Base-by-base conservation (phyloP, 1,140 invertebrate species). In the Mesaphorura yosii region DNA sequence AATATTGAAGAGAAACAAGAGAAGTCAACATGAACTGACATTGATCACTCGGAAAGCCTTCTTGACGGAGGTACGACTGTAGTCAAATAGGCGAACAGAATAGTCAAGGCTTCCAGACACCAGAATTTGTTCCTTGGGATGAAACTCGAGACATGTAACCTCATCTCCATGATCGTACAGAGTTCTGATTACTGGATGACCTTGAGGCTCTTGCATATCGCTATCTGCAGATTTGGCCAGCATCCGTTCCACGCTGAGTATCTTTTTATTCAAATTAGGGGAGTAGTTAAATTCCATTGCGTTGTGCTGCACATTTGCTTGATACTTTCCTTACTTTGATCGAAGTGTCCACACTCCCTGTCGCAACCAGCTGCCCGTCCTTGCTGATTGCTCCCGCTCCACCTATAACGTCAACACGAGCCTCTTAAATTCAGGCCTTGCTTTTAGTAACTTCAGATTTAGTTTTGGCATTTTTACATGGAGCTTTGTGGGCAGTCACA, bases 131-230 rank as follows among this genome's bases (percentile, higher is more conserved):
- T 63, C 60, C 42, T 55, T 69, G 0, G 95, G 95, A 73, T 98
- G 95, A 73, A 99, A 99, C 64, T 95, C 90, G 19, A 98, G 69
- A 63, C 85, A 88, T 0, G 91, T 95, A 0, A 98, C 93, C 76
- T 98, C 95, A 72, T 95, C 92, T 41, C 88, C 80, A 68, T 98
- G 94, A 71, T 98, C 95, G 67, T 98, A 98, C n/a, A 98, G 72
- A 5, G 95, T 98, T 53, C 94, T 76, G 58, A 98, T 98, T 27
- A 98, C 94, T 1, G 95, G 95, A 75, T 98, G 94, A 0, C 88
- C 88, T 65, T 93, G 87, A 60, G 88, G 78, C 69, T 88, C 81
- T 66, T 85, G 78, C 40, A 84, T 75, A 69, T 70, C 31, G 69
- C 15, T 78, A 80, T 59, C 83, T 5, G 85, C 84, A 2, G 84